These are phyloP conservation scores for Phrynocephalus vlangalii DNA, from an alignment of 2,797 vertebrate species.

Conservation along the genomic window DNA sequence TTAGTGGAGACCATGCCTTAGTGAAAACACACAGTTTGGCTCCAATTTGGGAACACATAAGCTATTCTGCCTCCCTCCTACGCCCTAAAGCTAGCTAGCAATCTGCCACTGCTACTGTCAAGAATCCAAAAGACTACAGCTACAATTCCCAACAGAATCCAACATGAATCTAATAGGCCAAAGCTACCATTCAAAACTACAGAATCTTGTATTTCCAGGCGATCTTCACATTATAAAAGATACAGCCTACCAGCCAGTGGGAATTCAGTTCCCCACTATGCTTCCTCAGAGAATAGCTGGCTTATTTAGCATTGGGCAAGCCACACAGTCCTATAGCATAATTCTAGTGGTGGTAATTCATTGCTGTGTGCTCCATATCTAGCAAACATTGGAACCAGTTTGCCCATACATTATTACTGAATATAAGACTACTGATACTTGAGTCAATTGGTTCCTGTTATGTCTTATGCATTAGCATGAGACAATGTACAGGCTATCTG, in stretches of 20 bases:
- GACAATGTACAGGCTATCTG: not conserved
- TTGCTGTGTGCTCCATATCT: too few species aligned
- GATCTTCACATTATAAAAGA: not conserved
- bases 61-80: not conserved
- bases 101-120: not conserved
- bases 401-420: too few species aligned
- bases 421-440: not conserved
- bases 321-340: too few species aligned
- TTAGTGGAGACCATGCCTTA: conserved; percentile 18
- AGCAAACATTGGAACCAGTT: too few species aligned
- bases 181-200: not conserved
- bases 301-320: too few species aligned
- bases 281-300: too few species aligned
- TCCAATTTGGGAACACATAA: not conserved
- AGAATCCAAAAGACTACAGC: not conserved
- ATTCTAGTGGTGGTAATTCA: too few species aligned
- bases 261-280: too few species aligned
- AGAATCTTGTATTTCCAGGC: not conserved
- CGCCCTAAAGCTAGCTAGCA: conserved; percentile 2
- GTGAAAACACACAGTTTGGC: conserved; percentile 1
- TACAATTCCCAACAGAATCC: not conserved
- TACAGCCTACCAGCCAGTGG: too few species aligned
- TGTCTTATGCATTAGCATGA: not conserved
- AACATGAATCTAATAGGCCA: too few species aligned
- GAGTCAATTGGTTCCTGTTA: not conserved